Evolutionary conservation across 2,113 vertebrate genomes (phyloP), one percentile per base, ranked within the genome.

Genomic region (Nycticebus coucang): DNA sequence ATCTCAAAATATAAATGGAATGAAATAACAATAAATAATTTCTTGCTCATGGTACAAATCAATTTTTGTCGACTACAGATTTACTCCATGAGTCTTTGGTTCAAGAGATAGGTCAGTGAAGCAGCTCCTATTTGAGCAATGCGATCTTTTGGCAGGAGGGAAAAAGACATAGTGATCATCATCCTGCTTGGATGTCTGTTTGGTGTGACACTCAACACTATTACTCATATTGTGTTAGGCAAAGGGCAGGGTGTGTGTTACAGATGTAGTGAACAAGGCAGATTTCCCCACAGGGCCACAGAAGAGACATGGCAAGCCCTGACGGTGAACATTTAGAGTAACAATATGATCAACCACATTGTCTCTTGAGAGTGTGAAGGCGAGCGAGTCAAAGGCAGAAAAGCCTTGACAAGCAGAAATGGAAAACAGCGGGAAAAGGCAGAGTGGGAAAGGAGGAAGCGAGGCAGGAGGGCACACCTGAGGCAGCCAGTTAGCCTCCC

Each of bases 401-500:
- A 60, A 77, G 50, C 1, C 17, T 75, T 33, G 69, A n/a, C 11
- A 41, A 60, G 24, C 8, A 41, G 60, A 87, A 81, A 60, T 50
- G 24, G 50, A 30, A 82, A 91, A 14, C 3, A 68, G 7, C 15
- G 50, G 4, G 4, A 4, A 28, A 60, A 2, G 8, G 7, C 53
- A 33, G 8, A 50, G 30, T 28, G 69, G 17, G 33, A 26, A 60
- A 18, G 37, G 53, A 66, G 24, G 21, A 53, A 81, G 15, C 37
- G 37, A 28, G n/a, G n/a, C n/a, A n/a, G n/a, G n/a, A n/a, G n/a
- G 14, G 6, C 19, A 11, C 66, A 24, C 18, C 8, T 37, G 33
- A 10, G 30, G 2, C 24, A 8, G 1, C 24, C 11, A 53, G 57
- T 6, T 14, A 66, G 7, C 17, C 18, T 30, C 3, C 2, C 15